Evolutionary conservation across 2,797 vertebrate genomes (phyloP).

Genomic region (Trichosurus vulpecula): DNA sequence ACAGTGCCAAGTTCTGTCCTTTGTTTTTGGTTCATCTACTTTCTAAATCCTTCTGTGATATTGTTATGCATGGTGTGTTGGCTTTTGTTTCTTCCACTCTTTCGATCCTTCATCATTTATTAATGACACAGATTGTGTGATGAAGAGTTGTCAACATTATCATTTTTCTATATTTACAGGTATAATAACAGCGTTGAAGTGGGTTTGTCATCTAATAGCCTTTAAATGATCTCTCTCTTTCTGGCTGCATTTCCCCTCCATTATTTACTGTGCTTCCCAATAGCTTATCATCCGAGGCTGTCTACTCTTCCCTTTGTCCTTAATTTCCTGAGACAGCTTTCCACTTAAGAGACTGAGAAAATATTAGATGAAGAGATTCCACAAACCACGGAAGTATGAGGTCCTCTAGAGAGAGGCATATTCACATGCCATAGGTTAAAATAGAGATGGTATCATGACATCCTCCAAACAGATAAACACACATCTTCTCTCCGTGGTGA

Average conservation of each 20-base stretch:
- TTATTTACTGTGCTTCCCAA: slow-evolving; percentile 61
- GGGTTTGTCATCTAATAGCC: slow-evolving; percentile 76
- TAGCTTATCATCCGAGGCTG: slow-evolving; percentile 63
- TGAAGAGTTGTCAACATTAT: slow-evolving; percentile 80
- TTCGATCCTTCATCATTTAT: slow-evolving; percentile 83
- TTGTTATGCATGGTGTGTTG: slow-evolving; percentile 73
- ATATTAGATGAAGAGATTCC: slow-evolving; percentile 57
- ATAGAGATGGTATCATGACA: slow-evolving; percentile 16
- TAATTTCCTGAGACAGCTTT: slow-evolving; percentile 75
- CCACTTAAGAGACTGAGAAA: slow-evolving; percentile 64
- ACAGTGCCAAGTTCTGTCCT: slow-evolving; percentile 61
- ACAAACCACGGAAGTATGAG: slow-evolving; percentile 39
- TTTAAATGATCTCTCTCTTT: slow-evolving; percentile 72
- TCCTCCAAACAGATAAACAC: slow-evolving; percentile 6
- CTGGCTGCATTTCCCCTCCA: slow-evolving; percentile 58
- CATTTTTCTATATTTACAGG: slow-evolving; percentile 80
- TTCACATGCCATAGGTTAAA: slow-evolving; percentile 19
- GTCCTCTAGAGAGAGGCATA: slow-evolving; percentile 25
- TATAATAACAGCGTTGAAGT: slow-evolving; percentile 68
- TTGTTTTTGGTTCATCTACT: slow-evolving; percentile 80
- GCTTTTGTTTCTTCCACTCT: slow-evolving; percentile 76
- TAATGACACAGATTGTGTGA: slow-evolving; percentile 79
- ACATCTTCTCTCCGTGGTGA: not conserved
- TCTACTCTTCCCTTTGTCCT: slow-evolving; percentile 64
- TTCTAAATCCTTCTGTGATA: slow-evolving; percentile 75